Percentiles rank a stretch among this genome's conserved stretches.
Conservation (phyloP, 2,888 invertebrate genomes). For the Drosophila meridionalis region DNA sequence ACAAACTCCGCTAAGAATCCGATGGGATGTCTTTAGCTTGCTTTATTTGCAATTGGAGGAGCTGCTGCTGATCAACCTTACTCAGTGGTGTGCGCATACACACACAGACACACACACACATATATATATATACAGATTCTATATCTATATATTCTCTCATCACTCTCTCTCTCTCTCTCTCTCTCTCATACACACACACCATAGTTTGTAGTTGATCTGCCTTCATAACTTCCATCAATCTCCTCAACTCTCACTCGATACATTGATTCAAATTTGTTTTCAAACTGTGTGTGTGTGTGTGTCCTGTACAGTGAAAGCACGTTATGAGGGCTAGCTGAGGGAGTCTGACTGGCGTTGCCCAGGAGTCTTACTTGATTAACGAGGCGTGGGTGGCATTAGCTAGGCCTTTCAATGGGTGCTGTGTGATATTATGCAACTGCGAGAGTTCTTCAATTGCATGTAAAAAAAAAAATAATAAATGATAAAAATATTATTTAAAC, state of each 20-base stretch:
- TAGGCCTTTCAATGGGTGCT: constrained; percentile 34
- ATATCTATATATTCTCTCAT: background rate
- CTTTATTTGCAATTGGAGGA: constrained; percentile 24
- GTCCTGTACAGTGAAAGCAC: constrained; percentile 52
- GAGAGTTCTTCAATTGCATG: constrained; percentile 30
- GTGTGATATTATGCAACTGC: constrained; percentile 49
- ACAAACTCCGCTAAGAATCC: background rate
- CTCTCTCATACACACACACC: constrained; percentile 11
- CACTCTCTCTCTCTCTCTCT: background rate
- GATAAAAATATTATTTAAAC: constrained; percentile 3
- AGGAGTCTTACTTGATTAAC: background rate
- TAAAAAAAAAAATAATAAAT: constrained; percentile 17
- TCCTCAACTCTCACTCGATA: constrained; percentile 3
- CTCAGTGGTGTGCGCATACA: constrained; percentile 49
- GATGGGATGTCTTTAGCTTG: background rate
- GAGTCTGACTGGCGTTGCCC: background rate
- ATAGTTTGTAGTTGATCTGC: constrained; percentile 43
- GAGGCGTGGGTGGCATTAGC: background rate
- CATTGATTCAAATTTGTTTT: constrained; percentile 30
- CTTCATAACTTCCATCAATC: constrained; percentile 10
- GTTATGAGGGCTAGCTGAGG: constrained; percentile 12
- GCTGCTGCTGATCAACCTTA: constrained; percentile 22
- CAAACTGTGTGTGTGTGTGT: constrained; percentile 35
- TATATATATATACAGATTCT: background rate
- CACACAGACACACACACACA: constrained; percentile 13